Conservation (phyloP, 1,140 invertebrate species). For the Luehdorfia chinensis region DNA sequence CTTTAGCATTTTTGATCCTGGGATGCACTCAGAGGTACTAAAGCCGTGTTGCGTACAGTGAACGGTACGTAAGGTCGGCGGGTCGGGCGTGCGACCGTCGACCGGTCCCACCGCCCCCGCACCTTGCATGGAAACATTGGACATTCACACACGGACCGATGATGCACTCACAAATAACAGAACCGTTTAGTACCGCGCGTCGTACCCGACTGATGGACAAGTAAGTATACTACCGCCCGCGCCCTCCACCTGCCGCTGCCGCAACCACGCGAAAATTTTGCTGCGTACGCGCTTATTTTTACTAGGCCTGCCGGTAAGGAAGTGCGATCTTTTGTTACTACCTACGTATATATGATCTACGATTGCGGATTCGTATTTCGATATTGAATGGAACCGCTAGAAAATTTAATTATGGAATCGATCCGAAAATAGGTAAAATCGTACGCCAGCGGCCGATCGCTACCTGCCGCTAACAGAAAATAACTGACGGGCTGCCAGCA, state of each 20-base stretch:
- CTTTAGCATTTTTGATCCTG: slow-evolving; percentile 38
- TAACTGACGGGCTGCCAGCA: too few species aligned
- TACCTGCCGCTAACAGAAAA: too few species aligned
- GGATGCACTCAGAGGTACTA: slow-evolving; percentile 49
- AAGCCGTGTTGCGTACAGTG: slow-evolving; percentile 55
- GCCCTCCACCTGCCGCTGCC: slow-evolving; percentile 30
- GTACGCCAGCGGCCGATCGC: too few species aligned
- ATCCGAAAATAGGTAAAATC: too few species aligned
- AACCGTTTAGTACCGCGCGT: slow-evolving; percentile 27
- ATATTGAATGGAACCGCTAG: too few species aligned
- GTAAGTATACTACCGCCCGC: background rate
- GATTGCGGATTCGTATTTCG: too few species aligned
- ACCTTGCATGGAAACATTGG: slow-evolving; percentile 46
- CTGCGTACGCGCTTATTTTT: background rate
- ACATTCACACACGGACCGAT: slow-evolving; percentile 40
- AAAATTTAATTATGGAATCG: too few species aligned
- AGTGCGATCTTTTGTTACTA: too few species aligned
- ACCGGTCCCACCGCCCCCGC: slow-evolving; percentile 64
- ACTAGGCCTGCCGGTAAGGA: background rate
- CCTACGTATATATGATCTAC: too few species aligned
- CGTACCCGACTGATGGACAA: slow-evolving; percentile 33
- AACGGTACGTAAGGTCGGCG: slow-evolving; percentile 68
- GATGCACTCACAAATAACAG: slow-evolving; percentile 21
- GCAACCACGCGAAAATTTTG: slow-evolving; percentile 15
- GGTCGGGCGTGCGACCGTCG: slow-evolving; percentile 54